Conservation (phyloP, 2,797 vertebrate genomes). For the Gallinago solitaria region DNA sequence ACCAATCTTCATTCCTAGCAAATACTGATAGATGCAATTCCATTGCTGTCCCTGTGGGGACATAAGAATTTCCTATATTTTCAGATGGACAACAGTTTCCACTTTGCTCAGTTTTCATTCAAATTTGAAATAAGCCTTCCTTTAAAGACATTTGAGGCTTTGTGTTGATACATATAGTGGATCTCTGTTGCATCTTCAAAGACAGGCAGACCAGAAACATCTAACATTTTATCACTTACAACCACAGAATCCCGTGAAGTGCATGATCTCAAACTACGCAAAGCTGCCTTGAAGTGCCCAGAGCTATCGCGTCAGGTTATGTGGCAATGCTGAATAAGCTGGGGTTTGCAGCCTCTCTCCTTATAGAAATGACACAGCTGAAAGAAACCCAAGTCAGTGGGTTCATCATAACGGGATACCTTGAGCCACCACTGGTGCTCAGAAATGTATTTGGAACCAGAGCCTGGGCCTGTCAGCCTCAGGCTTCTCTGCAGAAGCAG, state of each 20-base stretch:
- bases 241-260: neutral
- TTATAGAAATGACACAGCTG: neutral
- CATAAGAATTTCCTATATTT: neutral
- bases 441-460: neutral
- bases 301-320: neutral
- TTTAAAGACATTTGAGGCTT: neutral
- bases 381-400: neutral
- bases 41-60: neutral
- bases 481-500: neutral
- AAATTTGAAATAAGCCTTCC: neutral
- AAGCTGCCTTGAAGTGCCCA: neutral
- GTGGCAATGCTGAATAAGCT: neutral
- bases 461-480: neutral
- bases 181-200: neutral
- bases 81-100: neutral
- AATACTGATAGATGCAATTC: neutral
- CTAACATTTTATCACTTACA: neutral
- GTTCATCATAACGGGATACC: neutral
- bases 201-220: neutral
- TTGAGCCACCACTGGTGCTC: neutral
- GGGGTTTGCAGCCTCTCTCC: neutral
- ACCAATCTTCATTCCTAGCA: neutral
- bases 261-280: neutral
- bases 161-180: neutral
- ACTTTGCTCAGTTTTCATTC: neutral